Evolutionary conservation across 2,113 vertebrate genomes (phyloP).

Genomic region (Nerophis ophidion): DNA sequence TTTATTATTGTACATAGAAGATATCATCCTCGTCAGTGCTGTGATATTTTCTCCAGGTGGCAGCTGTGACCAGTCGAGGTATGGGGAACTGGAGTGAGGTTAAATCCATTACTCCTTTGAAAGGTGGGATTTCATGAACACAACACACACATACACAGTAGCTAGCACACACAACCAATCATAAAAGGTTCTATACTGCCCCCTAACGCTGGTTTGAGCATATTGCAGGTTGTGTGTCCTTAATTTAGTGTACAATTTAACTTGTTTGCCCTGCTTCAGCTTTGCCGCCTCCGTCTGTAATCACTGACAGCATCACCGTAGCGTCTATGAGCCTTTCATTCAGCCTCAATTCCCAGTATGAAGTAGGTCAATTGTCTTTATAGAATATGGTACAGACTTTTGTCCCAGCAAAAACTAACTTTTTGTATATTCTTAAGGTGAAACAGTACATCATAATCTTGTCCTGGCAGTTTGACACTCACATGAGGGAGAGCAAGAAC

Average conservation of each 20-base stretch:
- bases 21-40: not conserved
- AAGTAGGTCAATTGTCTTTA: conserved; percentile 65
- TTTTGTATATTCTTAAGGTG: conserved; percentile 64
- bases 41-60: conserved; percentile 73
- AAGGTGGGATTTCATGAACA: conserved; percentile 64
- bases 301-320: conserved; percentile 65
- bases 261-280: conserved; percentile 59
- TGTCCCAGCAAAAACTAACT: not conserved
- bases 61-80: conserved; percentile 89
- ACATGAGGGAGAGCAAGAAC: conserved; percentile 84
- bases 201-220: conserved; percentile 20
- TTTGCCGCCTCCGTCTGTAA: conserved; percentile 82
- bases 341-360: conserved; percentile 72
- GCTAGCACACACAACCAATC: not conserved
- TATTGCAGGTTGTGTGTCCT: not conserved
- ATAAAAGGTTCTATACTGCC: not conserved
- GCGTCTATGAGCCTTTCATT: conserved; percentile 82
- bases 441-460: conserved; percentile 80
- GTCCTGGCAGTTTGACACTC: conserved; percentile 89
- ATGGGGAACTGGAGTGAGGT: conserved; percentile 89
- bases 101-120: conserved; percentile 84
- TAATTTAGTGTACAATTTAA: not conserved
- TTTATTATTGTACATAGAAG: too few species aligned
- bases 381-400: not conserved
- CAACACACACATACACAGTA: not conserved